phyloP scores from a whole-genome alignment of 2,888 invertebrate species.

The Ligdia adustata region DNA sequence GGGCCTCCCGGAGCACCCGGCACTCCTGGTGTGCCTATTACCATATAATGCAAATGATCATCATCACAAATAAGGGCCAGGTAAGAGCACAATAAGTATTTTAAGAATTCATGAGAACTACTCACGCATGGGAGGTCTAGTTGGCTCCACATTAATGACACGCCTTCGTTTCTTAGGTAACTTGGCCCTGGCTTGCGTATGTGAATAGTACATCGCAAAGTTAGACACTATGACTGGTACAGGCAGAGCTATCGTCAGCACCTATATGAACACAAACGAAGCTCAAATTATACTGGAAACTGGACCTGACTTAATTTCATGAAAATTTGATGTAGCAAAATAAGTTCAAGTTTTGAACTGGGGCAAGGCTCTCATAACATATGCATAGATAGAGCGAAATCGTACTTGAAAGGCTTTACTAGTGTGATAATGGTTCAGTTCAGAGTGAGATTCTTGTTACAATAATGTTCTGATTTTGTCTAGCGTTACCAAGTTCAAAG shows the following conservation, averaged over 20 bases:
- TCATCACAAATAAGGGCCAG: too few species aligned
- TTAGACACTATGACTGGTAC: constrained; percentile 99
- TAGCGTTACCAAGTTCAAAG: background rate
- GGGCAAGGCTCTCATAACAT: constrained; percentile 28
- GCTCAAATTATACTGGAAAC: constrained; percentile 22
- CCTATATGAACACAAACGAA: constrained; percentile 49
- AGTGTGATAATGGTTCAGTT: background rate
- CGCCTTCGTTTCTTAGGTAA: constrained; percentile 98
- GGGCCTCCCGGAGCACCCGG: constrained; percentile 77
- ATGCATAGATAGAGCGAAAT: constrained; percentile 29
- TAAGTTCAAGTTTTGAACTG: constrained; percentile 33
- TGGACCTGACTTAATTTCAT: constrained; percentile 27
- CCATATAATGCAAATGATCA: constrained; percentile 1
- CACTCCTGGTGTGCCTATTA: constrained; percentile 54
- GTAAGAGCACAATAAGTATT: too few species aligned
- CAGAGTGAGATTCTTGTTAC: background rate
- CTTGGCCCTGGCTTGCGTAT: constrained; percentile 98
- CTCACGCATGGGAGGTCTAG: constrained; percentile 86
- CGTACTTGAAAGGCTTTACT: constrained; percentile 12
- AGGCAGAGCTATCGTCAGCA: constrained; percentile 98
- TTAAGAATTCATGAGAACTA: constrained; percentile 28
- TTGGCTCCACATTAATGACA: constrained; percentile 97
- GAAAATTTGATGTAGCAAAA: constrained; percentile 36
- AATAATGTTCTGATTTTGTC: background rate
- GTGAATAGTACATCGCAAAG: constrained; percentile 98